Base-by-base conservation (phyloP, 2,113 vertebrate genomes). In the Phaetusa simplex region DNA sequence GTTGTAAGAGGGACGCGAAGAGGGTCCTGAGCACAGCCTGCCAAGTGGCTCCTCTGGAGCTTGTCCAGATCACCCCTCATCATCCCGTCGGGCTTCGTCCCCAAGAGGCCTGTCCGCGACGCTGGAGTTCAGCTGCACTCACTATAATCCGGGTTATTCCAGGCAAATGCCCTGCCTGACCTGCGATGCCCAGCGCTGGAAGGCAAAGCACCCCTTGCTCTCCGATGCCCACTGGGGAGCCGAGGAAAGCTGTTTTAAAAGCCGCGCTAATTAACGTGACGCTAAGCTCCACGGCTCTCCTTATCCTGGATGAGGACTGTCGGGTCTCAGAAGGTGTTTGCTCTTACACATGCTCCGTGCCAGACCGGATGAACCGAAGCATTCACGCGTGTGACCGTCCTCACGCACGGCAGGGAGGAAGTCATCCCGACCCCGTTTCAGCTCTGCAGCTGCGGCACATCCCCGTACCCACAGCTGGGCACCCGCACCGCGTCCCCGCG, bases 311-410 rank as follows among this genome's bases (percentile, higher is more conserved):
- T 36, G 11, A 83, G 64, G 52, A 23, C 38, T 40, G 17, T 2
- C 5, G 2, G 17, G 50, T 49, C 89, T 62, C 59, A 18, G 34
- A 36, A 20, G 19, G 14, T 20, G 32, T 14, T 30, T 62, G 18
- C 45, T 53, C 29, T 65, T 40, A 14, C 65, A 10, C 0, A 1
- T 26, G 34, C 43, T 67, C 2, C 0, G 0, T 40, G 66, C 76
- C 86, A 80, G 49, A 1, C 34, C 2, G 2, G 49, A 43, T 18
- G 20, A 18, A 17, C 61, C 3, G 2, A 42, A 23, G 5, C 26
- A 14, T 26, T 56, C 3, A 0, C 23, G 5, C 0, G 0, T 2
- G 3, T 24, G 52, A 11, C n/a, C 5, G 3, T 20, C n/a, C 56
- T 64, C 42, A 6, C 1, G 2, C 30, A 30, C 38, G 3, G 1